A percentile compares a stretch with the other conserved stretches of the same genome.
Evolutionary conservation across 2,113 vertebrate genomes (phyloP).

Genomic region (Upupa epops): DNA sequence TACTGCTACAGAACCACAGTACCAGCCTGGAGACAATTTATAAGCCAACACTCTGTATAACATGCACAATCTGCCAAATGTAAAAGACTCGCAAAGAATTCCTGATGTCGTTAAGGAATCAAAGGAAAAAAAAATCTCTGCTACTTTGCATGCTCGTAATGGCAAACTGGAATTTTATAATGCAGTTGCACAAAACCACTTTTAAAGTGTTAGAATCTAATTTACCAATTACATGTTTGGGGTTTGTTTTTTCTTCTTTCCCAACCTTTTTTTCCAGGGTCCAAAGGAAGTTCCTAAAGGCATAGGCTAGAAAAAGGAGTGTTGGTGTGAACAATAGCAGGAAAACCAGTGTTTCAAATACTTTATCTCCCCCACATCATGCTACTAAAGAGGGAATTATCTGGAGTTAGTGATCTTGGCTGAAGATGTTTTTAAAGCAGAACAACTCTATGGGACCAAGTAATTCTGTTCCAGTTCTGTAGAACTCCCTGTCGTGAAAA

Average conservation of each 20-base stretch:
- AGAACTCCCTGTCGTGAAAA: conserved; percentile 38
- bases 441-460: conserved; percentile 74
- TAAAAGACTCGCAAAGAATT: conserved; percentile 72
- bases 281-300: conserved; percentile 72
- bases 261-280: conserved; percentile 68
- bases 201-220: conserved; percentile 75
- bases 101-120: conserved; percentile 65
- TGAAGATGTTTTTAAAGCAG: conserved; percentile 39
- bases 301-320: conserved; percentile 12
- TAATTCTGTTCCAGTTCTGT: conserved; percentile 70
- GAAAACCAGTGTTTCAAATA: conserved; percentile 36
- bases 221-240: conserved; percentile 71
- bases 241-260: conserved; percentile 47
- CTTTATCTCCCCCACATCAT: conserved; percentile 25
- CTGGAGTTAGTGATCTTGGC: conserved; percentile 24
- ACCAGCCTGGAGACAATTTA: conserved; percentile 96
- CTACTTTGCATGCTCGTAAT: conserved; percentile 77
- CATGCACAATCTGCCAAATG: conserved; percentile 78
- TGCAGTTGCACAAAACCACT: conserved; percentile 83
- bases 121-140: conserved; percentile 70
- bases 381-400: conserved; percentile 19
- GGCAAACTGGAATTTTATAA: conserved; percentile 82
- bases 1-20: conserved; percentile 96
- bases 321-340: conserved; percentile 27
- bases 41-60: conserved; percentile 75